Conservation (phyloP, 2,113 vertebrate genomes). For the Cathartes aura region DNA sequence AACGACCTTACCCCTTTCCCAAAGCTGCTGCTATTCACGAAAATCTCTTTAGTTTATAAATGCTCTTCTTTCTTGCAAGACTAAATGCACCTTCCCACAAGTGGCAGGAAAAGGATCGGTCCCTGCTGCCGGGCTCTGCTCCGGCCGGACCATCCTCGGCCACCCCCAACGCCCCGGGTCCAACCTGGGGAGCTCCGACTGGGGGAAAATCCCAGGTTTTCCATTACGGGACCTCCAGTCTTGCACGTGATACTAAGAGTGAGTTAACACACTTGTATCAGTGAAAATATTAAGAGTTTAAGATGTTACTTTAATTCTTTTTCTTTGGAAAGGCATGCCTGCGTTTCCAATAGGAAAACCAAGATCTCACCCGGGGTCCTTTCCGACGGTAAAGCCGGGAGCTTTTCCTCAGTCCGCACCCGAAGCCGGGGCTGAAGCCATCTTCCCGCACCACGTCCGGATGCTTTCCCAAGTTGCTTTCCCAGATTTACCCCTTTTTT, state of each 20-base stretch:
- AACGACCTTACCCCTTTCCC: neutral
- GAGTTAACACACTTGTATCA: neutral
- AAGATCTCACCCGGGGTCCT: too few species aligned
- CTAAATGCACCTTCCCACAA: neutral
- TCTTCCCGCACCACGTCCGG: fast-evolving
- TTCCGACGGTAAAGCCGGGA: fast-evolving
- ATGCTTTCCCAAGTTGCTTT: neutral
- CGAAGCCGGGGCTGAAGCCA: neutral
- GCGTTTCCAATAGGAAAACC: neutral
- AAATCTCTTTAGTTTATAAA: neutral
- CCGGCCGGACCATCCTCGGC: neutral
- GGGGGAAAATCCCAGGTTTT: neutral
- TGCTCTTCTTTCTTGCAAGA: neutral
- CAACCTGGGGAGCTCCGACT: fast-evolving
- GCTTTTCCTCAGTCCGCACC: neutral
- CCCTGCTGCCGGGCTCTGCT: neutral
- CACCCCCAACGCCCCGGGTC: neutral
- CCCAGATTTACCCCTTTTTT: neutral
- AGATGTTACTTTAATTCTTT: neutral
- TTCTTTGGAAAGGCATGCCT: neutral
- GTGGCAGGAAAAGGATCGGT: too few species aligned
- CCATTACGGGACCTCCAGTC: fast-evolving
- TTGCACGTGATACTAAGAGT: fast-evolving
- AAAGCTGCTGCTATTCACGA: neutral
- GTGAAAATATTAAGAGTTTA: neutral